Base-by-base conservation (phyloP, 2,888 invertebrate genomes). In the Boloria selene region DNA sequence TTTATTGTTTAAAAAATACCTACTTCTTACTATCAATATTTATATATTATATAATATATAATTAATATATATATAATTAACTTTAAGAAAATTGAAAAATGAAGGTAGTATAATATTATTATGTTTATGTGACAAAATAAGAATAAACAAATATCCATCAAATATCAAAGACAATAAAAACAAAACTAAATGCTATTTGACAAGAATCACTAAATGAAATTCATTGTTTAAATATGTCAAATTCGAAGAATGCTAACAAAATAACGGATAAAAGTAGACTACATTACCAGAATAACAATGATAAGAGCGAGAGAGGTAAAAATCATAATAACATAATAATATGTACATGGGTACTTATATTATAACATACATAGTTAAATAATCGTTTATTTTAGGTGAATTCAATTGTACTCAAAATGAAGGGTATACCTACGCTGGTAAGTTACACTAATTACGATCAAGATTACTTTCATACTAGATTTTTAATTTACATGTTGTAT, bases 221-320 rank as follows among this genome's bases (percentile, higher is more conserved):
- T 92, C 85, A 84, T 86, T 87, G 90, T 90, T 85, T 80, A 85
- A 90, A 86, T 87, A 92, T 92, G 92, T 91, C 90, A 88, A 73
- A 86, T 76, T 84, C 86, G 83, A 90, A 84, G 86, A 89, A 88
- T 86, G 80, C 79, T 79, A 79, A 84, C 74, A 90, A 87, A 88
- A 81, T 85, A 82, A 75, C 85, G 70, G 85, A 88, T 79, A 88
- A 85, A 86, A 84, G 74, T 78, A 84, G 77, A 78, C 78, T 77
- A 80, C 83, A 87, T 69, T 70, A 79, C 70, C 80, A 81, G 65
- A 72, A 73, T 70, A 78, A 75, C 71, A 75, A 78, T 64, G 83
- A 74, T 76, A 75, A 82, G 75, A 87, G 82, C 60, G 79, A 80
- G 60, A 83, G 83, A 86, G 88, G 90, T 89, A 86, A 59, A 31